Conservation (phyloP, 2,888 invertebrate genomes). For the Ochropleura leucogaster region DNA sequence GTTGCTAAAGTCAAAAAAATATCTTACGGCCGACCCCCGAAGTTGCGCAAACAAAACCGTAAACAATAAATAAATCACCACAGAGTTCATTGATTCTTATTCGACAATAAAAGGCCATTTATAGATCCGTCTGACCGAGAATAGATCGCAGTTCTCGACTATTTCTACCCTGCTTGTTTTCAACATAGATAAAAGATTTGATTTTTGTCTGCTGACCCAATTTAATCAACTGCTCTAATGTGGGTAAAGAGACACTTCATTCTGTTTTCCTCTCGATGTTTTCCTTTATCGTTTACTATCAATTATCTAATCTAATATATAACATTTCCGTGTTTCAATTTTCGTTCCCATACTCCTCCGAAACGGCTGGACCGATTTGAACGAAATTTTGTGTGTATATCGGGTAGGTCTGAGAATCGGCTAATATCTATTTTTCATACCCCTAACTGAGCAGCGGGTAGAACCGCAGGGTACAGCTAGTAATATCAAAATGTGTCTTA, state of each 20-base stretch:
- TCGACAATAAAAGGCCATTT: slow-evolving; percentile 25
- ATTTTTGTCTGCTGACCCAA: background rate
- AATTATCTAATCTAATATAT: too few relatives aligned
- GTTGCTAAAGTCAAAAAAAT: background rate
- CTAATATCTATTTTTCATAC: too few relatives aligned
- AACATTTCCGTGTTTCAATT: too few relatives aligned
- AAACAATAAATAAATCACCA: slow-evolving; percentile 36
- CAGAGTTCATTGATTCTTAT: slow-evolving; percentile 34
- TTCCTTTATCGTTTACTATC: too few relatives aligned
- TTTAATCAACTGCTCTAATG: background rate
- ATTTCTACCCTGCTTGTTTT: slow-evolving; percentile 12
- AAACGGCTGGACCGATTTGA: too few relatives aligned
- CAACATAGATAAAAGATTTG: background rate
- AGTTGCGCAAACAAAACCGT: background rate
- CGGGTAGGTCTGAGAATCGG: too few relatives aligned
- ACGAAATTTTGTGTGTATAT: too few relatives aligned
- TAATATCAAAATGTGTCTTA: too few relatives aligned
- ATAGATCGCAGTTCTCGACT: slow-evolving; percentile 12
- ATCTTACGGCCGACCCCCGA: slow-evolving; percentile 8
- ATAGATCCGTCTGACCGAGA: slow-evolving; percentile 19
- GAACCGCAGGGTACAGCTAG: too few relatives aligned
- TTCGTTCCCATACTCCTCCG: too few relatives aligned
- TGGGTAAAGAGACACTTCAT: background rate
- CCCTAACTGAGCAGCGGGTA: too few relatives aligned
- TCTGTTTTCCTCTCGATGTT: too few relatives aligned